Evolutionary conservation across 2,113 vertebrate genomes (phyloP), one percentile per base, ranked within the genome.

Genomic region (Melanotaenia duboulayi): DNA sequence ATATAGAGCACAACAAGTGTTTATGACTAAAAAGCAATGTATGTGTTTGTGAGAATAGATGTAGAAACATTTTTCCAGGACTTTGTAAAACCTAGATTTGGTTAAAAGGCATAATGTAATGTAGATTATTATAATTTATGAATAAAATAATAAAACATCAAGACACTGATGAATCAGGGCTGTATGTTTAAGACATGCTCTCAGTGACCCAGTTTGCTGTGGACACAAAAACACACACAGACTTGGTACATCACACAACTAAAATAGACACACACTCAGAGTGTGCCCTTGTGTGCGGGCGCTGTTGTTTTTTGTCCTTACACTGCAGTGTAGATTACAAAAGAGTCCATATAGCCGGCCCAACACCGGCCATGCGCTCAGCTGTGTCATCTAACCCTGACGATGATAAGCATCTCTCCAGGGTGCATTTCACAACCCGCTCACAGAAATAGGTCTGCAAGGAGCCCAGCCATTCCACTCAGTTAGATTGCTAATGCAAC

Each of bases 361-460:
- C 10, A 11, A 35, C 37, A 19, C 63, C 23, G 37, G 42, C 76
- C 75, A 81, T 82, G 80, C 84, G 88, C 76, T 82, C 2, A 7
- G 64, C 68, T 28, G 19, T 52, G 77, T 87, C 82, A 88, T 79
- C 69, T 61, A 74, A 57, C 67, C 24, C 72, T 71, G 84, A 87
- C 84, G 55, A 84, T 83, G 86, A 87, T 78, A 91, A 89, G 87
- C 51, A n/a, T 50, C 72, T 70, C 89, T 78, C 88, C 20, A 52
- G 89, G 85, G 89, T 76, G 62, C 44, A 22, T 82, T 92, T 93
- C 80, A 90, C 80, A 88, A 76, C 69, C 74, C 69, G 63, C 71
- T 80, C 55, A 75, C 66, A 12, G 64, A 87, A 89, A 83, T 75
- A 86, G 89, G 76, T 74, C 90, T 74, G 61, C 85, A 81, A 82